Evolutionary conservation across 2,888 invertebrate genomes (phyloP), one percentile per base, ranked within the genome.

Genomic region (Sphaerophoria rueppellii): DNA sequence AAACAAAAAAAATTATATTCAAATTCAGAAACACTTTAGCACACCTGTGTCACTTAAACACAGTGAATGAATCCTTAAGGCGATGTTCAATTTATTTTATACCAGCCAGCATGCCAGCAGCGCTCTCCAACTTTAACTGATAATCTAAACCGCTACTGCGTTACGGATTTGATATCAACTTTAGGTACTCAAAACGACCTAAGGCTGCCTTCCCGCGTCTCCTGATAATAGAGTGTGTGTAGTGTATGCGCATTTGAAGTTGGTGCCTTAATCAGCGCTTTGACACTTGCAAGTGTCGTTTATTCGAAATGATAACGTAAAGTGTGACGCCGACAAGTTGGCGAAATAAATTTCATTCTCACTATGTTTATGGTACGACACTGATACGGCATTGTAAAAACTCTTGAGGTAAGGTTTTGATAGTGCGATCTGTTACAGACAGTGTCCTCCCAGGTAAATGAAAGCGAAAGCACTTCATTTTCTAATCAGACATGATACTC

Each of bases 41-140:
- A 35, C 73, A 82, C 79, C 61, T 65, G 50, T 16, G 14, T 16
- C 58, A 58, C 70, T 57, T n/a, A 37, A 70, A 71, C 12, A 11
- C n/a, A 46, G 12, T 57, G 81, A 85, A 85, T 85, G 81, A 81
- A 70, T 85, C 77, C 85, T 85, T 32, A 12, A 46, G 16, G 7
- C 24, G 34, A 43, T 70, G 43, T 48, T 35, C 58, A 50, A 54
- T 63, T 43, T 40, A 57, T 85, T 77, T 85, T 81, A 81, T 85
- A 81, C 65, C 61, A 34, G 16, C 1, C 3, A 61, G 6, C 11
- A 9, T 9, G 11, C 12, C 24, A 24, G 24, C 24, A 24, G 24
- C 24, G 43, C 32, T 52, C 7, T 14, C 34, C 6, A 32, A 32
- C 7, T 34, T 12, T n/a, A 71, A 11, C 16, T 48, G 35, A 43